phyloP scores from a whole-genome alignment of 2,888 invertebrate species.

The Vannuccia rotundouncinata region DNA sequence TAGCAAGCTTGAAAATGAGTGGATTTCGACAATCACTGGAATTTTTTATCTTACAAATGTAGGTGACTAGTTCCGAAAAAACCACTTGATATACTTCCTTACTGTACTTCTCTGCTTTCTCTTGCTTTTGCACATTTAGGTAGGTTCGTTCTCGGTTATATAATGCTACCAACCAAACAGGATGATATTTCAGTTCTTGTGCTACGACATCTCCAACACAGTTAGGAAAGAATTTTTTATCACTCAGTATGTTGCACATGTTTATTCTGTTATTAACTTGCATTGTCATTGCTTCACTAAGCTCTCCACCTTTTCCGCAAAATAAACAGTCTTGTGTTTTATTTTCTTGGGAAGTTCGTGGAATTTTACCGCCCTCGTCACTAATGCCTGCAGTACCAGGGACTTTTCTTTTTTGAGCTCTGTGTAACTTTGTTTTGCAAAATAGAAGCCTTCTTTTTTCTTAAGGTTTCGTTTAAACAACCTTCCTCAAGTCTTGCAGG shows the following conservation, averaged over 20 bases:
- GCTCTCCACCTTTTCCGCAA: not conserved
- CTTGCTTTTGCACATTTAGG: not conserved
- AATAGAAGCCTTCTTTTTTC: not conserved
- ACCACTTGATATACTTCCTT: not conserved
- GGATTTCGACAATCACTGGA: not conserved
- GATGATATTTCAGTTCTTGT: not conserved
- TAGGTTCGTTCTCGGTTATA: not conserved
- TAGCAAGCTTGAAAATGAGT: not conserved
- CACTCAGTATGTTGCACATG: not conserved
- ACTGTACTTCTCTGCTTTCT: not conserved
- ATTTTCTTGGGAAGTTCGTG: not conserved
- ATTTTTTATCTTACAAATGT: not conserved
- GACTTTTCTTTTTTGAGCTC: not conserved
- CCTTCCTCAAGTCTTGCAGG: too few relatives aligned
- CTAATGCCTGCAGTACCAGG: not conserved
- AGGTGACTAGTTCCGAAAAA: conserved; percentile 5
- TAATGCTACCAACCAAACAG: not conserved
- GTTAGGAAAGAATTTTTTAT: not conserved
- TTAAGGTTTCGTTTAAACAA: not conserved
- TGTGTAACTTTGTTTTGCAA: not conserved
- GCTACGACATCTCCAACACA: not conserved
- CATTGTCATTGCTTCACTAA: conserved; percentile 6
- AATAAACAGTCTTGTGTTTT: not conserved
- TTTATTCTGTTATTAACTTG: not conserved
- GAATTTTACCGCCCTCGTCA: not conserved